Percentiles rank a stretch among this genome's conserved stretches.
These are phyloP conservation scores for Drosophila neoperkinsi DNA, from an alignment of 2,888 invertebrate species.

Conservation along the genomic window DNA sequence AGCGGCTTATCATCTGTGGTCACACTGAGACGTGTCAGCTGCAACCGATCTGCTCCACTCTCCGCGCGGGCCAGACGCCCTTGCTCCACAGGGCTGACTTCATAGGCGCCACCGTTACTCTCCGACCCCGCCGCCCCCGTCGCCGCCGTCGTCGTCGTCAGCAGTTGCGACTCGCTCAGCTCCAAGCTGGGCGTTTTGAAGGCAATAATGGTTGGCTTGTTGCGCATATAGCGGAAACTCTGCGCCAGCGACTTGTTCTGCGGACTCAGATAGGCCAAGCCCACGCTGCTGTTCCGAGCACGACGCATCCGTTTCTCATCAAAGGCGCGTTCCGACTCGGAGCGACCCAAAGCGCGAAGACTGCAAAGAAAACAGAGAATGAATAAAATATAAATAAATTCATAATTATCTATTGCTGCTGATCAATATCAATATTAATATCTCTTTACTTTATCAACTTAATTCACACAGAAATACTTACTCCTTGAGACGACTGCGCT, in stretches of 20 bases:
- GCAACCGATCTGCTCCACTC: conserved; percentile 40
- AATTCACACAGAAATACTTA: conserved; percentile 86
- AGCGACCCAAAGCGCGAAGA: conserved; percentile 86
- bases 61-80: conserved; percentile 85
- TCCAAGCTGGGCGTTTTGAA: conserved; percentile 94
- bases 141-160: conserved; percentile 79
- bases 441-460: not conserved
- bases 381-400: not conserved
- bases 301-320: conserved; percentile 89
- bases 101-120: conserved; percentile 31
- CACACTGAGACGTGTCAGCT: conserved; percentile 52
- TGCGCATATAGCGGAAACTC: conserved; percentile 95
- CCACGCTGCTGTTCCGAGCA: conserved; percentile 88
- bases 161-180: conserved; percentile 87
- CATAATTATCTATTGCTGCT: not conserved
- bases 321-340: conserved; percentile 92
- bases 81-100: conserved; percentile 83
- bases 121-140: conserved; percentile 81
- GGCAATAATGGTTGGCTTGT: conserved; percentile 94
- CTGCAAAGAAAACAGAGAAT: conserved; percentile 33
- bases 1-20: conserved; percentile 88
- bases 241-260: conserved; percentile 93
- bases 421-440: not conserved
- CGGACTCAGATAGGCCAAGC: conserved; percentile 90
- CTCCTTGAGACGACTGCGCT: conserved; percentile 89